These are phyloP conservation scores for Leptonema lineaticorne DNA, from an alignment of 1,140 invertebrate species.

Conservation along the genomic window DNA sequence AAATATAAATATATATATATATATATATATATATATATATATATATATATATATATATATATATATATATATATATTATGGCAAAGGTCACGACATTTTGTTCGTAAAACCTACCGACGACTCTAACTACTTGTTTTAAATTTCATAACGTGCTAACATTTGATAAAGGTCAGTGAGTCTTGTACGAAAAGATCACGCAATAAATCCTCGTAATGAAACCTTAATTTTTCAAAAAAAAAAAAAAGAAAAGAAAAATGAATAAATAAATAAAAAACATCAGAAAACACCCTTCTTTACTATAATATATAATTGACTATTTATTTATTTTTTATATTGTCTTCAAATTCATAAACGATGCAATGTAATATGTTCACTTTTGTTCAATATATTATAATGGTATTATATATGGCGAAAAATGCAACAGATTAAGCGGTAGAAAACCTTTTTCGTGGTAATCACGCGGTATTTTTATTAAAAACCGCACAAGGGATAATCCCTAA, in stretches of 20 bases:
- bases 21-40: not conserved
- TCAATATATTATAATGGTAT: too few relatives aligned
- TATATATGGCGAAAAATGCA: too few relatives aligned
- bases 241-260: slow-evolving; percentile 9
- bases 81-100: slow-evolving; percentile 41
- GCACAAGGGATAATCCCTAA: slow-evolving; percentile 26
- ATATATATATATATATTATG: not conserved
- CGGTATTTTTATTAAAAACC: slow-evolving; percentile 39
- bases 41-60: not conserved
- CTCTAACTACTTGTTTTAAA: slow-evolving; percentile 33
- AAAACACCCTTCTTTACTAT: too few relatives aligned
- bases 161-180: slow-evolving; percentile 39
- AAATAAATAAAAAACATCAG: not conserved
- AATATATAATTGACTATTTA: not conserved
- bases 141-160: slow-evolving; percentile 42
- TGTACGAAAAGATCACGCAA: slow-evolving; percentile 39
- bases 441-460: not conserved
- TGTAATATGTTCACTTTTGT: too few relatives aligned
- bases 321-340: too few relatives aligned
- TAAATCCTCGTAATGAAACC: slow-evolving; percentile 35
- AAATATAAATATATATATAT: not conserved
- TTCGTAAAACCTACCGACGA: slow-evolving; percentile 34
- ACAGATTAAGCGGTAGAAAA: not conserved
- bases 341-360: too few relatives aligned
- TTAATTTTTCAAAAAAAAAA: slow-evolving; percentile 13